Evolutionary conservation across 2,888 invertebrate genomes (phyloP).

Genomic region (Lobophora halterata): DNA sequence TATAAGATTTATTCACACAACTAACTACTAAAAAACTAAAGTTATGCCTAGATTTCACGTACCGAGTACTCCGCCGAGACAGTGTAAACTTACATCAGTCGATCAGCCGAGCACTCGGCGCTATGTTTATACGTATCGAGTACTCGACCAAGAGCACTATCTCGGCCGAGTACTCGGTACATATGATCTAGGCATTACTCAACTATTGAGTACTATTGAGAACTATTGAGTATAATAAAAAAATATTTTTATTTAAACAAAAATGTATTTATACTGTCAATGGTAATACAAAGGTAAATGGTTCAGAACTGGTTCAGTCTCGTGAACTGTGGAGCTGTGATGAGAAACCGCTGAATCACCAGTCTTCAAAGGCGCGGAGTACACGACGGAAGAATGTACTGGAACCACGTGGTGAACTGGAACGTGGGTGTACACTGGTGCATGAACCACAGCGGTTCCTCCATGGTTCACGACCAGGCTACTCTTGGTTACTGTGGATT

Average conservation of each 20-base stretch:
- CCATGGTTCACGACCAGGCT: conserved; percentile 18
- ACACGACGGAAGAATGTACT: conserved; percentile 42
- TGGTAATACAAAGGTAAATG: conserved; percentile 51
- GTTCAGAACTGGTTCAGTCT: conserved; percentile 54
- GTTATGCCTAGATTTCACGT: too few species aligned
- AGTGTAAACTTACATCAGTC: too few species aligned
- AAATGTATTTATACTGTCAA: too few species aligned
- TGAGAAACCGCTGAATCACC: conserved; percentile 71
- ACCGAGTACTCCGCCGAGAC: too few species aligned
- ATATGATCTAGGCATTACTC: too few species aligned
- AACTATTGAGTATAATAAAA: conserved; percentile 8
- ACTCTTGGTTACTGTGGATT: conserved; percentile 19
- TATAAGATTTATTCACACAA: too few species aligned
- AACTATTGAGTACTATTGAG: too few species aligned
- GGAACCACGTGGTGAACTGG: conserved; percentile 9
- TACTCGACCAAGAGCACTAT: too few species aligned
- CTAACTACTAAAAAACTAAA: too few species aligned
- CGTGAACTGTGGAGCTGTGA: conserved; percentile 71
- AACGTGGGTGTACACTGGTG: conserved; percentile 11
- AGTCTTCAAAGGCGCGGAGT: conserved; percentile 46
- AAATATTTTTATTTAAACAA: conserved; percentile 31
- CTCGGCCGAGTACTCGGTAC: too few species aligned
- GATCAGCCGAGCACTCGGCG: too few species aligned
- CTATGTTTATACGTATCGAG: too few species aligned
- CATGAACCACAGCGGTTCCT: conserved; percentile 8